phyloP scores from a whole-genome alignment of 2,888 invertebrate genomes.

The Argyra leucocephala region DNA sequence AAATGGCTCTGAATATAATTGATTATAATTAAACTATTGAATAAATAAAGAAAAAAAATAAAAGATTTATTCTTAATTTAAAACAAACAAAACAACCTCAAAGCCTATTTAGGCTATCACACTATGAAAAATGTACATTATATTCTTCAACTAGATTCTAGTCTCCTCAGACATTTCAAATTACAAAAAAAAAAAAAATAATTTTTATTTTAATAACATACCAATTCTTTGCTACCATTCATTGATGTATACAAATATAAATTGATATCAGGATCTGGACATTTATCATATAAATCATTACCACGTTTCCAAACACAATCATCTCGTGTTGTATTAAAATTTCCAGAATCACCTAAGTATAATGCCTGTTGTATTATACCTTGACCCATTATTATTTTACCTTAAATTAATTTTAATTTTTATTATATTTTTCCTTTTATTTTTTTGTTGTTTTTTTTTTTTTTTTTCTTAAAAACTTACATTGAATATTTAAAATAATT shows the following conservation, averaged over 20 bases:
- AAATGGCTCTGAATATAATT: too few relatives aligned
- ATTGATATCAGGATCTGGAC: constrained; percentile 61
- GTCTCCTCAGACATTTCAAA: too few relatives aligned
- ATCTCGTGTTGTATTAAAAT: constrained; percentile 53
- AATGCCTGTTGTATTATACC: constrained; percentile 45
- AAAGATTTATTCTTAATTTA: too few relatives aligned
- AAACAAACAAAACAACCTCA: too few relatives aligned
- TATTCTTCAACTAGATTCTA: too few relatives aligned
- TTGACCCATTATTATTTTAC: constrained; percentile 17
- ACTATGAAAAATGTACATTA: too few relatives aligned
- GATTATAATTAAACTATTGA: too few relatives aligned
- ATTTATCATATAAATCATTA: constrained; percentile 51
- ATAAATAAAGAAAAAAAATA: too few relatives aligned
- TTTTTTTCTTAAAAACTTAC: background rate
- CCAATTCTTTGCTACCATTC: constrained; percentile 44
- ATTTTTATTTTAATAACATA: too few relatives aligned
- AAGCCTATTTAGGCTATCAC: too few relatives aligned
- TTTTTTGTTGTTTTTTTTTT: background rate
- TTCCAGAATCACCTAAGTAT: constrained; percentile 50
- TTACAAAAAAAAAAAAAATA: too few relatives aligned
- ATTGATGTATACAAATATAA: constrained; percentile 56
- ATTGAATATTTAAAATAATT: background rate
- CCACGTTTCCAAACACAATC: constrained; percentile 62
- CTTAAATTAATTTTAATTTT: background rate
- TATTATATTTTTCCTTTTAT: background rate